Evolutionary conservation across 2,888 invertebrate genomes (phyloP), one percentile per base, ranked within the genome.

Genomic region (Agapostemon virescens): DNA sequence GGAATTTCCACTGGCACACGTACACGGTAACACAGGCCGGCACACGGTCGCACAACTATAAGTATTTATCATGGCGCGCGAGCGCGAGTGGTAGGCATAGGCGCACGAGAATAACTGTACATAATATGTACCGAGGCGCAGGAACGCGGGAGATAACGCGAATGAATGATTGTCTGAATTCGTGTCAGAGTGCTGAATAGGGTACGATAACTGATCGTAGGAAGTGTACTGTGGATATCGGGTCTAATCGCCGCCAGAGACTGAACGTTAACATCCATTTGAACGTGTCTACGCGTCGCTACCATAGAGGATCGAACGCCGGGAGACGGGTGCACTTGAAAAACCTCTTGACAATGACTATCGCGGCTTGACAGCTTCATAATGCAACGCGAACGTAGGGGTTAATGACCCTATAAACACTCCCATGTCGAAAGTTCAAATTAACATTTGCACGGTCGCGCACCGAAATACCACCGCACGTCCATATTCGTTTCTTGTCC

Each of bases 151-250:
- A 86, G 86, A 86, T 86, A 86, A 85, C 80, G 80, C 77, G 85
- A 82, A 81, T 85, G 84, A 85, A 84, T 82, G 84, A 85, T 86
- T 79, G 84, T 85, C 80, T 77, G 86, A 84, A 86, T 78, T 82
- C 81, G 73, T 75, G 78, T 80, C 83, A 73, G 83, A 73, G 74
- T 69, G 58, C 68, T 74, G 81, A 83, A 84, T 85, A 76, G 74
- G 72, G 45, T 68, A 58, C 70, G 85, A 86, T 84, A 84, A 84
- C 74, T 63, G 74, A 85, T 85, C 84, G 73, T 80, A 77, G 73
- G 69, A 81, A 80, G 70, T 68, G 76, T 63, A 45, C 49, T 45
- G 64, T 38, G 68, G 66, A 73, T 78, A 78, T 78, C 70, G 76
- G 66, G 33, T 55, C 66, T 80, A 79, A 86, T 86, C 84, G 74